Evolutionary conservation across 2,888 invertebrate species (phyloP).

Genomic region (Microctonus brassicae): DNA sequence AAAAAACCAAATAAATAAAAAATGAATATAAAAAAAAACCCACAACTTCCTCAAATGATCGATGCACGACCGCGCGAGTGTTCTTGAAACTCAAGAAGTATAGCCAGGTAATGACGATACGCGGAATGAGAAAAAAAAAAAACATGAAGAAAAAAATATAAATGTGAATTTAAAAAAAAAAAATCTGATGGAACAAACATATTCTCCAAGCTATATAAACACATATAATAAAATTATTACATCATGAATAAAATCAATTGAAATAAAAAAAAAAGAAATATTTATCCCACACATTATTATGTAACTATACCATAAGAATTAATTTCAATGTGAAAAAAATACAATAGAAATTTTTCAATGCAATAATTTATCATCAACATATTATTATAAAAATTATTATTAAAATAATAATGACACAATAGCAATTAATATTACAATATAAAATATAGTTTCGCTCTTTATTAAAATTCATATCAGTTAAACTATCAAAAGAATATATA

Average conservation of each 20-base stretch:
- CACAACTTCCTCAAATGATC: conserved; percentile 23
- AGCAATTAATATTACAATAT: background rate
- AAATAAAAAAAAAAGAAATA: no score
- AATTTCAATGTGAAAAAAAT: no score
- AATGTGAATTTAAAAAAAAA: background rate
- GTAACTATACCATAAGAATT: no score
- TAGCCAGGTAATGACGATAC: conserved; percentile 8
- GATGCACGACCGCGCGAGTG: conserved; percentile 18
- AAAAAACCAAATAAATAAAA: background rate
- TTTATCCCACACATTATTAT: no score
- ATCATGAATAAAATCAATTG: no score
- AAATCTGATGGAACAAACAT: background rate
- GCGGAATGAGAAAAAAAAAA: conserved; percentile 21
- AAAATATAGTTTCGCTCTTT: background rate
- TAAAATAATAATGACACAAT: background rate
- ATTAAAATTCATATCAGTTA: background rate
- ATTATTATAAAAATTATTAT: background rate
- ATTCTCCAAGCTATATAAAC: background rate
- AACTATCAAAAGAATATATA: background rate
- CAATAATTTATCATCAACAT: no score
- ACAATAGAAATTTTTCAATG: no score
- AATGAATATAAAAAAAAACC: background rate
- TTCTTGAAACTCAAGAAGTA: conserved; percentile 22
- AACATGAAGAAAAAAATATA: background rate
- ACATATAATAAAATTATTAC: background rate